Evolutionary conservation across 1,140 invertebrate genomes (phyloP).

Genomic region (Oncopodura yosiiana): DNA sequence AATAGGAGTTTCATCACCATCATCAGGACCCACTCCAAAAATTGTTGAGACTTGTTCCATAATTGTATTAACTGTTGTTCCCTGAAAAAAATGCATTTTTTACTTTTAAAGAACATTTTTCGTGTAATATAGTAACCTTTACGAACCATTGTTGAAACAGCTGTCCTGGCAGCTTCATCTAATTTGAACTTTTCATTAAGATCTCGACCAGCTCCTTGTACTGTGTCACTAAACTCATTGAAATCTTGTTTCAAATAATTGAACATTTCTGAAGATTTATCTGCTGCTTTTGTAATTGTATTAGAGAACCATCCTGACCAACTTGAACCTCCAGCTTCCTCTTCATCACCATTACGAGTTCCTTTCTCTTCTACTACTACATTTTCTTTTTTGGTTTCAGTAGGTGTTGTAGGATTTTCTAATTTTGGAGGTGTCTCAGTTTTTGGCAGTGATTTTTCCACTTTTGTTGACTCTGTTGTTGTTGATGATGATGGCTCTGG

Average conservation of each 20-base stretch:
- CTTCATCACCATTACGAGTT: background rate
- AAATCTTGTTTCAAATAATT: constrained; percentile 34
- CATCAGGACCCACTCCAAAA: constrained; percentile 33
- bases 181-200: constrained; percentile 32
- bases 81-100: too few species aligned
- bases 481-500: too few species aligned
- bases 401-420: too few species aligned
- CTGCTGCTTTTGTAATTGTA: constrained; percentile 20
- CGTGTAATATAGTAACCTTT: too few species aligned
- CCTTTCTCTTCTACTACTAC: too few species aligned
- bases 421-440: too few species aligned
- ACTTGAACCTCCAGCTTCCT: constrained; percentile 3
- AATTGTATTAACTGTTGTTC: constrained; percentile 13
- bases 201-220: constrained; percentile 29
- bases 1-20: constrained; percentile 30
- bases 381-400: too few species aligned
- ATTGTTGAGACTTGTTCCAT: constrained; percentile 34
- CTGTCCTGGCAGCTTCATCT: constrained; percentile 26
- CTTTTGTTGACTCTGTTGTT: too few species aligned
- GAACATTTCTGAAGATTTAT: constrained; percentile 31
- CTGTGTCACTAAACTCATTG: constrained; percentile 29
- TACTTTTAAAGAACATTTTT: too few species aligned
- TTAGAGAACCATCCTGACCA: constrained; percentile 30
- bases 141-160: constrained; percentile 16
- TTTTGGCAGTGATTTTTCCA: too few species aligned